These are phyloP conservation scores for Rhizomys pruinosus DNA, from an alignment of 2,113 vertebrate genomes.

Conservation along the genomic window DNA sequence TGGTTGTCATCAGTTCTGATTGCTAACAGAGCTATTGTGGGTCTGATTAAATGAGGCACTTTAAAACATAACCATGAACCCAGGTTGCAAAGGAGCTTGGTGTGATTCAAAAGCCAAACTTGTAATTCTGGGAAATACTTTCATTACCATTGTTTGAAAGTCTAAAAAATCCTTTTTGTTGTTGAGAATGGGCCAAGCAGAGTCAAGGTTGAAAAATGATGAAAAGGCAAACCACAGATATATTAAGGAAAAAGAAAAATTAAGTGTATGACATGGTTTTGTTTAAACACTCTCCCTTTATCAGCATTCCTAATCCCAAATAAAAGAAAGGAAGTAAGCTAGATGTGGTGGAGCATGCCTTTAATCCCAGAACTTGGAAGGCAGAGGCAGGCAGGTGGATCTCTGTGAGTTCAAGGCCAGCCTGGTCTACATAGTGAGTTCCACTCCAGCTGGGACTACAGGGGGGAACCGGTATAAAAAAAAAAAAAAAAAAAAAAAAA, in stretches of 20 bases:
- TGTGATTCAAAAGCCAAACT: conserved; percentile 19
- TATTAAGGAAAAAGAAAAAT: neutral
- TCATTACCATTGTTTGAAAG: conserved; percentile 43
- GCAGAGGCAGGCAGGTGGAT: no score
- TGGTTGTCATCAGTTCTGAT: neutral
- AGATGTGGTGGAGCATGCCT: no score
- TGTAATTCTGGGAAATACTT: neutral
- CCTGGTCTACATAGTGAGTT: no score
- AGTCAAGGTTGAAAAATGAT: neutral
- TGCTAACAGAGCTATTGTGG: neutral
- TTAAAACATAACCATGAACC: neutral
- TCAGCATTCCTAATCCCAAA: neutral
- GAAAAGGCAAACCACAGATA: neutral
- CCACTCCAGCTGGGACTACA: no score
- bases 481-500: no score
- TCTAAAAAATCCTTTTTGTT: conserved; percentile 48
- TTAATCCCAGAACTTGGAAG: no score
- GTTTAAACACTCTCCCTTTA: neutral
- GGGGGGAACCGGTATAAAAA: no score
- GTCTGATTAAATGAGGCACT: neutral
- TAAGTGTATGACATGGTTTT: neutral
- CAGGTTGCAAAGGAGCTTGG: neutral
- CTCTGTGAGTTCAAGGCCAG: no score
- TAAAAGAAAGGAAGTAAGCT: conserved; percentile 38
- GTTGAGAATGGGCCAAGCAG: neutral